These are phyloP conservation scores for Vulpes ferrilata DNA, from an alignment of 2,113 vertebrate genomes.

Conservation along the genomic window DNA sequence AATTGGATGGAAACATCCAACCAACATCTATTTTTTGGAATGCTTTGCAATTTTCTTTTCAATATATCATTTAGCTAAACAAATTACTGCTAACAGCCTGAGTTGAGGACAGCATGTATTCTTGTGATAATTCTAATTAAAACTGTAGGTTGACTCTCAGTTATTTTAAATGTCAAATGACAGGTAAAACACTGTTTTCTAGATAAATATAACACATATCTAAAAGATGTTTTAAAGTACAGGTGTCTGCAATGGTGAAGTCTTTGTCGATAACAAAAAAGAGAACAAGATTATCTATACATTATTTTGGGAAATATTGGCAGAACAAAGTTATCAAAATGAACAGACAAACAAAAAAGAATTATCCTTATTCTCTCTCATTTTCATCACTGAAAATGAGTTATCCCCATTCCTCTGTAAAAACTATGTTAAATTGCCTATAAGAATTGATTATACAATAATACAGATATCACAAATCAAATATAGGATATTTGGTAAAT, in stretches of 20 bases:
- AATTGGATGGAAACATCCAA: not conserved
- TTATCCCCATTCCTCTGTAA: not conserved
- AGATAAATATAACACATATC: not conserved
- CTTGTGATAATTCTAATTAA: conserved; percentile 64
- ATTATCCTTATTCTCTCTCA: not conserved
- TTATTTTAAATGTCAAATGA: conserved; percentile 59
- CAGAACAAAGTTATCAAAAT: conserved; percentile 35
- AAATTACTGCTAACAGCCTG: conserved; percentile 20
- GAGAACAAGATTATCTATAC: not conserved
- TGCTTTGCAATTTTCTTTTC: conserved; percentile 68
- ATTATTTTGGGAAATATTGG: not conserved
- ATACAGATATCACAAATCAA: conserved; percentile 13
- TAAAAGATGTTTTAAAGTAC: conserved; percentile 48
- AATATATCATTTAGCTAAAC: conserved; percentile 57
- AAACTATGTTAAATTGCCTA: not conserved
- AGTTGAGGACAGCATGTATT: conserved; percentile 34
- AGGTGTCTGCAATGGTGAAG: not conserved
- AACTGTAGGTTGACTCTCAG: conserved; percentile 39
- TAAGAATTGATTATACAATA: conserved; percentile 54
- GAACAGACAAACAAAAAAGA: not conserved
- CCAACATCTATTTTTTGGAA: not conserved
- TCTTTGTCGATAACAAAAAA: not conserved
- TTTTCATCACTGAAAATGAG: conserved; percentile 47
- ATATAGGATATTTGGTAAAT: conserved; percentile 57
- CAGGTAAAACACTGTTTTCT: conserved; percentile 55